Conservation (phyloP, 2,888 invertebrate species). For the Coremacera marginata region DNA sequence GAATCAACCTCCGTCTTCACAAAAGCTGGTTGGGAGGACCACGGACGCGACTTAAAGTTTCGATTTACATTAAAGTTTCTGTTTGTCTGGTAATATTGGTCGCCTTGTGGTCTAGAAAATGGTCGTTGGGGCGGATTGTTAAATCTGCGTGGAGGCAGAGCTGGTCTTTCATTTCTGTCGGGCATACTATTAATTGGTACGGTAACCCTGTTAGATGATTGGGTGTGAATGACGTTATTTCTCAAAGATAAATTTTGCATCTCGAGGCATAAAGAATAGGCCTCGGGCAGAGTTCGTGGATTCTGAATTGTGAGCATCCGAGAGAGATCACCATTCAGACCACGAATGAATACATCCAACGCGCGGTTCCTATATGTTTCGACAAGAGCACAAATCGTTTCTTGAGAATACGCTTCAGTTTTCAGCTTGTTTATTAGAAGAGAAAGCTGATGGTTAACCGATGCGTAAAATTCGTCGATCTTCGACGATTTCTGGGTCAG, state of each 20-base stretch:
- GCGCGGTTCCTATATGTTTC: slow-evolving; percentile 38
- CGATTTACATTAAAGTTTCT: no score
- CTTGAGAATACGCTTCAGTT: not conserved
- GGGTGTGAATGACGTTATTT: not conserved
- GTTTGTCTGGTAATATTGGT: no score
- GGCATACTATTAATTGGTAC: no score
- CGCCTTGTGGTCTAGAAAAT: no score
- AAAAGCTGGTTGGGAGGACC: no score
- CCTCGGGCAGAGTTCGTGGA: slow-evolving; percentile 40
- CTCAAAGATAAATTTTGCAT: not conserved
- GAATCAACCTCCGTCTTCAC: no score
- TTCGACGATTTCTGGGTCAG: slow-evolving; percentile 41
- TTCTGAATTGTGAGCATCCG: slow-evolving; percentile 42
- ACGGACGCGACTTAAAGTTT: no score
- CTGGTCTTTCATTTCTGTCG: no score
- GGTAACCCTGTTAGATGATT: no score
- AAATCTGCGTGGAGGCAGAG: no score
- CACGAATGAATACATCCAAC: slow-evolving; percentile 29
- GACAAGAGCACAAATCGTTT: slow-evolving; percentile 38
- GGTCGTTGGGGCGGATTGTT: no score
- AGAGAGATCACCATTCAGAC: slow-evolving; percentile 35
- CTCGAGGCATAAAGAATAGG: slow-evolving; percentile 39
- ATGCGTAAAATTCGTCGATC: slow-evolving; percentile 46
- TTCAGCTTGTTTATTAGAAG: slow-evolving; percentile 44
- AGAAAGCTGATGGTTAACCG: slow-evolving; percentile 45